Conservation (phyloP, 2,888 invertebrate species). For the Chirona hameri region DNA sequence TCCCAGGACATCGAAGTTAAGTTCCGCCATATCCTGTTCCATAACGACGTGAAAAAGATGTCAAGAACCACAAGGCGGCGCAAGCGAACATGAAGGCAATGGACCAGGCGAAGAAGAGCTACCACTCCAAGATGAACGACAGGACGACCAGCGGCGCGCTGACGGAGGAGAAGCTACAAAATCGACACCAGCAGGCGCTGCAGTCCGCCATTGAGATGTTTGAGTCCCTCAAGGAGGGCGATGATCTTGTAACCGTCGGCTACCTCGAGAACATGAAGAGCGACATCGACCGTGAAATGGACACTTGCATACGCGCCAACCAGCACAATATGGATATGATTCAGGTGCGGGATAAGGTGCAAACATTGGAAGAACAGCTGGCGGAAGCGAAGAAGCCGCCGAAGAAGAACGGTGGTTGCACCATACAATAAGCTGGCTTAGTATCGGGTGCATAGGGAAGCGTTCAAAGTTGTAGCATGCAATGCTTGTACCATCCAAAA, state of each 20-base stretch:
- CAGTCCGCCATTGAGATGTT: neutral
- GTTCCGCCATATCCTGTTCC: neutral
- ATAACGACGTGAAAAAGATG: neutral
- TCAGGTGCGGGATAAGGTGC: neutral
- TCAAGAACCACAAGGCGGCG: neutral
- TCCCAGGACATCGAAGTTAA: neutral
- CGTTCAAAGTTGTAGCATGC: no score
- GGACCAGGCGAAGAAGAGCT: neutral
- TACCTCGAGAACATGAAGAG: neutral
- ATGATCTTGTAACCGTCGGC: neutral
- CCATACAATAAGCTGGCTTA: no score
- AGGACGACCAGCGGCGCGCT: neutral
- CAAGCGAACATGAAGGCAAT: neutral
- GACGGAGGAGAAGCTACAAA: neutral
- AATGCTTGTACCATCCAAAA: no score
- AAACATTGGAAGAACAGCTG: neutral
- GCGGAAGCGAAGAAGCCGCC: neutral
- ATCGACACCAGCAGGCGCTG: neutral
- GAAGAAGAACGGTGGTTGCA: no score
- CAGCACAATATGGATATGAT: neutral
- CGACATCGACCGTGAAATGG: neutral
- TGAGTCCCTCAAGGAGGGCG: neutral
- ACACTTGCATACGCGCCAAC: neutral
- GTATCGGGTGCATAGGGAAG: no score
- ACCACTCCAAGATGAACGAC: neutral